Percentiles rank a stretch among this genome's conserved stretches.
phyloP scores from a whole-genome alignment of 2,113 vertebrate species.

The Litocranius walleri region DNA sequence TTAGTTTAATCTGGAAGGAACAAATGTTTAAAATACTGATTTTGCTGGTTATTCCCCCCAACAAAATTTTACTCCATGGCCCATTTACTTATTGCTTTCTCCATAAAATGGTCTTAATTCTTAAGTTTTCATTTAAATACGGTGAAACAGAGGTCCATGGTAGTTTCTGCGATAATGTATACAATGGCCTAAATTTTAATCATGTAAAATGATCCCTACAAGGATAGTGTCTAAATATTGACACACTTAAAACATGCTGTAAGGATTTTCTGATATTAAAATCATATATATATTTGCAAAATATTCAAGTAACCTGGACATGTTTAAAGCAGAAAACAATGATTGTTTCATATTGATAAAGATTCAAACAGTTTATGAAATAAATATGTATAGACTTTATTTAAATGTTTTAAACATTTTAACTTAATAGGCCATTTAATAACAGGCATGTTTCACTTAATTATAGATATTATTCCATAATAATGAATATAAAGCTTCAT shows the following conservation, averaged over 20 bases:
- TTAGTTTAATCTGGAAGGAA: neutral
- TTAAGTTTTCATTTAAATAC: neutral
- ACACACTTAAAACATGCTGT: neutral
- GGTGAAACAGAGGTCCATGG: neutral
- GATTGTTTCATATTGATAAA: neutral
- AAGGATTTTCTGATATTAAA: neutral
- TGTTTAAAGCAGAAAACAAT: slow-evolving; percentile 6
- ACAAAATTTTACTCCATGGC: neutral
- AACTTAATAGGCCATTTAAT: neutral
- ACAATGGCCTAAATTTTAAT: neutral
- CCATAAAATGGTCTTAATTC: neutral
- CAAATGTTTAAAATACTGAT: neutral
- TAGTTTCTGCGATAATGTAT: neutral
- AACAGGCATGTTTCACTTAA: neutral
- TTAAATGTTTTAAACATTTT: neutral
- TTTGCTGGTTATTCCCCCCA: neutral
- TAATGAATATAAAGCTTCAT: neutral
- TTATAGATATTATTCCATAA: neutral
- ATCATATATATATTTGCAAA: neutral
- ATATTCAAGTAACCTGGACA: neutral
- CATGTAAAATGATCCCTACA: neutral
- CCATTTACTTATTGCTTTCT: neutral
- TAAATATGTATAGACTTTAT: neutral
- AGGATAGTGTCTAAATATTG: neutral
- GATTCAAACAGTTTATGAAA: neutral